phyloP scores from a whole-genome alignment of 2,797 vertebrate genomes.

The Ciconia nigra region DNA sequence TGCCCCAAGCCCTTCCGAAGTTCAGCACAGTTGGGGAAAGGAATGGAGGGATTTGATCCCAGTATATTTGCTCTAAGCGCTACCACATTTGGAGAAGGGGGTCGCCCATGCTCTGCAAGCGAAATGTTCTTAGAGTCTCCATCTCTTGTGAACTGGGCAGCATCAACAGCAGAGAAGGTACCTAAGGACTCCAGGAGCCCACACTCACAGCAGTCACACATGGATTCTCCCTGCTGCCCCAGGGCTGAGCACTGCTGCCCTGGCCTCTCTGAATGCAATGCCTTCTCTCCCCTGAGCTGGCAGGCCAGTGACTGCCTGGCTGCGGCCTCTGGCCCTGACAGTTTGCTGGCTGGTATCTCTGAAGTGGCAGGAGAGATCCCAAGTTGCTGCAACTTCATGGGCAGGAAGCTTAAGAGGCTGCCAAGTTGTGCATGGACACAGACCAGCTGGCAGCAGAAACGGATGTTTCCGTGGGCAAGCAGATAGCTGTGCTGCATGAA shows the following conservation, averaged over 20 bases:
- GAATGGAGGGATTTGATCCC: background rate
- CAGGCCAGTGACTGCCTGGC: background rate
- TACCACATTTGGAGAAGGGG: background rate
- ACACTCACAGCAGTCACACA: background rate
- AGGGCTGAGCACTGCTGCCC: background rate
- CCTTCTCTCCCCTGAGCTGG: background rate
- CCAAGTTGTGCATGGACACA: too few relatives aligned
- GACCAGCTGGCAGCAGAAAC: background rate
- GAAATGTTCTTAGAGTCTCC: background rate
- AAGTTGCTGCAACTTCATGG: background rate
- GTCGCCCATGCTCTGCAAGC: background rate
- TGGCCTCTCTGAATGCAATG: background rate
- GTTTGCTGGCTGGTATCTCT: background rate
- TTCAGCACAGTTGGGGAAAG: background rate
- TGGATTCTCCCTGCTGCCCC: background rate
- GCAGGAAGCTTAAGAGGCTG: background rate
- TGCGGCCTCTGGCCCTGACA: background rate
- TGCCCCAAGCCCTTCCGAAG: background rate
- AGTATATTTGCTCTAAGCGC: background rate
- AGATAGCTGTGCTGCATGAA: too few relatives aligned
- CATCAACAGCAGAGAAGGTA: background rate
- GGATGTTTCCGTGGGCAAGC: rapidly evolving
- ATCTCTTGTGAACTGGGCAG: background rate
- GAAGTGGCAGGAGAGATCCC: background rate
- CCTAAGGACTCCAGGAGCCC: background rate